phyloP scores from a whole-genome alignment of 2,113 vertebrate species.

The Tamias sibiricus region DNA sequence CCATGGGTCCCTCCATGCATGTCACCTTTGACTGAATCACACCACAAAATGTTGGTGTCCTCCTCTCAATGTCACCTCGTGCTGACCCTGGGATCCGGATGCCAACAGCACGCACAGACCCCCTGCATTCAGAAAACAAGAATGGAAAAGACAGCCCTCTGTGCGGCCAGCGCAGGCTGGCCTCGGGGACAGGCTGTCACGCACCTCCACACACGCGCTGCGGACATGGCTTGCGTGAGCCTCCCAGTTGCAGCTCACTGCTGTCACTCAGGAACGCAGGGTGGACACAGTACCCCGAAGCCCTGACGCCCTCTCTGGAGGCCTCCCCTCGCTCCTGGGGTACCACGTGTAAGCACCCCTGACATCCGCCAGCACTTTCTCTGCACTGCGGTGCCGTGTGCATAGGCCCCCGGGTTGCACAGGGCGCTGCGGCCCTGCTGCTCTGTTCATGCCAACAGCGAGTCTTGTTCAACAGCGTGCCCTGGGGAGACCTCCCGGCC shows the following conservation, averaged over 20 bases:
- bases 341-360: not conserved
- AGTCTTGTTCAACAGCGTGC: not conserved
- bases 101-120: fast-evolving
- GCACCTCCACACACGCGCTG: not conserved
- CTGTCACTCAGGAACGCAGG: not conserved
- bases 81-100: not conserved
- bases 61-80: not conserved
- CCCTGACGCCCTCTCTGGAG: not conserved
- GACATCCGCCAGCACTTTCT: not conserved
- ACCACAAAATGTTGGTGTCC: not conserved
- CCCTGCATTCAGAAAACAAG: not conserved
- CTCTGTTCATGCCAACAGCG: fast-evolving
- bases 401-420: no score
- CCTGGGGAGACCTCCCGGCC: not conserved
- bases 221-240: not conserved
- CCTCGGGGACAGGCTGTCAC: not conserved
- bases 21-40: no score
- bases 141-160: no score
- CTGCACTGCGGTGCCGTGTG: not conserved
- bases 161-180: not conserved
- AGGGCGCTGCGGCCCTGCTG: not conserved
- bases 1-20: not conserved
- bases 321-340: not conserved
- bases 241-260: not conserved
- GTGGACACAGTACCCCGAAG: not conserved